phyloP scores from a whole-genome alignment of 2,113 vertebrate species.

The Chamaea fasciata region DNA sequence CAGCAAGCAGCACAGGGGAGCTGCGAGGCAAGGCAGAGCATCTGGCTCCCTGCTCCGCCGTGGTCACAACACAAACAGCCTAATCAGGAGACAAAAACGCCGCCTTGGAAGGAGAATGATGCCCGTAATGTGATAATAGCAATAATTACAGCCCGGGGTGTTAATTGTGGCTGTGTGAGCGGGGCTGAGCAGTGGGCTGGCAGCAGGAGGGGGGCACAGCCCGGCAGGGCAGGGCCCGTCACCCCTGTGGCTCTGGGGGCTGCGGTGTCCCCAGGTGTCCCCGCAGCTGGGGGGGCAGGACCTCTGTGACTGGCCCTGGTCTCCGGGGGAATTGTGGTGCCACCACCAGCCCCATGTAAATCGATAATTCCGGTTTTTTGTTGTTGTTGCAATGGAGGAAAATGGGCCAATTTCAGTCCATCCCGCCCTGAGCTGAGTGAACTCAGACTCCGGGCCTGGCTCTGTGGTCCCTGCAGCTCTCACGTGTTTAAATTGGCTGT shows the following conservation, averaged over 20 bases:
- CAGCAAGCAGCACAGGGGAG: not conserved
- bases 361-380: too few species aligned
- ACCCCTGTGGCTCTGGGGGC: not conserved
- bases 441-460: not conserved
- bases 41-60: not conserved
- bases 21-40: conserved; percentile 5
- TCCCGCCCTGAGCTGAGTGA: not conserved
- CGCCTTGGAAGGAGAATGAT: not conserved
- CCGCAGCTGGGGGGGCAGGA: not conserved
- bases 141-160: not conserved
- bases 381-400: not conserved
- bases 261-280: not conserved
- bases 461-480: too few species aligned
- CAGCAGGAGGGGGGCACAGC: not conserved
- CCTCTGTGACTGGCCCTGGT: not conserved
- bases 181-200: not conserved
- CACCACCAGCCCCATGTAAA: not conserved
- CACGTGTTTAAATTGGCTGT: not conserved
- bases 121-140: not conserved
- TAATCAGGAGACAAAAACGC: not conserved
- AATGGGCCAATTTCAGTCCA: not conserved
- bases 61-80: not conserved
- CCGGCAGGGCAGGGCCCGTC: not conserved
- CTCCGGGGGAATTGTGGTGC: not conserved
- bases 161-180: not conserved